Evolutionary conservation across 2,888 invertebrate genomes (phyloP).

Genomic region (Syrista parreyssii): DNA sequence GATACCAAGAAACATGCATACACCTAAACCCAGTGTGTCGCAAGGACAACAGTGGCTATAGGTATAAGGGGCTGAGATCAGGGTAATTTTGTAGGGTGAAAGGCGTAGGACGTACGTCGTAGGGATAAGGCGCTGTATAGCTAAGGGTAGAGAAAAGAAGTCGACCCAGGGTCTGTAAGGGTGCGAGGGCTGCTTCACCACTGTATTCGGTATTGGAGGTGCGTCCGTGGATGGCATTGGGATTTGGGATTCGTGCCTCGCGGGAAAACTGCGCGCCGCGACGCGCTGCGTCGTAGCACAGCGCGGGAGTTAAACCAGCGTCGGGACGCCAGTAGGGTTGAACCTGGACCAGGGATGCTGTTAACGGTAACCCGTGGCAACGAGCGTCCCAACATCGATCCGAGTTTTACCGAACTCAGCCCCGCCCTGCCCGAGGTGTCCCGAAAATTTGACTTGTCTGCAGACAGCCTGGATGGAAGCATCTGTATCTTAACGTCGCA

Average conservation of each 20-base stretch:
- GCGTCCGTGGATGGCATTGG: conserved; percentile 11
- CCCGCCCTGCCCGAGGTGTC: conserved; percentile 57
- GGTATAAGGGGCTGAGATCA: neutral
- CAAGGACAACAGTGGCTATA: neutral
- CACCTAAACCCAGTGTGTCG: neutral
- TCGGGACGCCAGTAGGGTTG: conserved; percentile 42
- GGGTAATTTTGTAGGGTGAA: neutral
- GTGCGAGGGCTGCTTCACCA: neutral
- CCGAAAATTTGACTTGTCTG: conserved; percentile 39
- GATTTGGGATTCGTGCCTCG: conserved; percentile 31
- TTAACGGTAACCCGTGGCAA: conserved; percentile 66
- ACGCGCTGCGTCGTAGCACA: conserved; percentile 16
- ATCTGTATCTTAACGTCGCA: neutral
- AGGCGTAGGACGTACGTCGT: neutral
- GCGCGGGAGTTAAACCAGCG: conserved; percentile 23
- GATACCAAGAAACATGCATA: neutral
- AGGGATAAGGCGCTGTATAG: conserved; percentile 3
- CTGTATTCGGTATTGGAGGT: conserved; percentile 8
- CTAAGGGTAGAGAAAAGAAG: neutral
- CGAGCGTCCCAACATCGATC: conserved; percentile 66
- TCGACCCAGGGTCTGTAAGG: conserved; percentile 6
- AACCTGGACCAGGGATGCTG: conserved; percentile 58
- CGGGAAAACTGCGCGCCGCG: conserved; percentile 22
- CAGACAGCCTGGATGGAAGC: conserved; percentile 1
- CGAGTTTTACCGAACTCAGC: conserved; percentile 64